Percentiles rank a stretch among this genome's conserved stretches.
Evolutionary conservation across 2,113 vertebrate species (phyloP).

Genomic region (Electrona antarctica): DNA sequence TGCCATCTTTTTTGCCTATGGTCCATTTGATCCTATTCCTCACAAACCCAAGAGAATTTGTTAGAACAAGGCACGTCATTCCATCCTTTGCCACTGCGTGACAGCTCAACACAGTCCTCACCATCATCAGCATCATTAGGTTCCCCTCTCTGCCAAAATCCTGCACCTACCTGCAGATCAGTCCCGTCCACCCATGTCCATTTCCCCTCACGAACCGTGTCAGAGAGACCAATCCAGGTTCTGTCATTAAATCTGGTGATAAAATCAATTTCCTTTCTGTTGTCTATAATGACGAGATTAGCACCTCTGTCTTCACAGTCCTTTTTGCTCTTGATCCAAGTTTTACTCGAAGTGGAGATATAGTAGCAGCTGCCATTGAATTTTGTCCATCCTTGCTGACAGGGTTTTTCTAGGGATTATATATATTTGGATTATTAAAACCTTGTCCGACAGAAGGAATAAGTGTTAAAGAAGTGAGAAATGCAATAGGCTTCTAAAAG

Average conservation of each 20-base stretch:
- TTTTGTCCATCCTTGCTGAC: conserved; percentile 4
- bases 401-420: conserved; percentile 18
- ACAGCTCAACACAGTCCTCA: conserved; percentile 41
- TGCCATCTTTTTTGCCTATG: too few species aligned
- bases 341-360: conserved; percentile 7
- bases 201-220: background rate
- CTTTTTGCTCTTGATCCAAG: conserved; percentile 23
- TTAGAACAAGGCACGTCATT: conserved; percentile 19
- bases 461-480: too few species aligned
- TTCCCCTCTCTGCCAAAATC: conserved; percentile 35
- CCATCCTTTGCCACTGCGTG: accelerated
- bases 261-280: conserved; percentile 12
- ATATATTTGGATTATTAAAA: background rate
- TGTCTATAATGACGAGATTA: conserved; percentile 26
- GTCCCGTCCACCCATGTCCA: conserved; percentile 52
- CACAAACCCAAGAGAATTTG: conserved; percentile 42
- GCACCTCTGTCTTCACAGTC: conserved; percentile 25
- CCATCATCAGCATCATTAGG: background rate
- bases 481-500: too few species aligned
- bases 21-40: background rate
- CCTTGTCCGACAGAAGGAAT: too few species aligned
- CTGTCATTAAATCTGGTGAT: background rate
- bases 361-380: conserved; percentile 48
- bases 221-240: conserved; percentile 45
- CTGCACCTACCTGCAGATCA: background rate